Base-by-base conservation (phyloP, 2,888 invertebrate genomes). In the Troglohyphantes excavatus region DNA sequence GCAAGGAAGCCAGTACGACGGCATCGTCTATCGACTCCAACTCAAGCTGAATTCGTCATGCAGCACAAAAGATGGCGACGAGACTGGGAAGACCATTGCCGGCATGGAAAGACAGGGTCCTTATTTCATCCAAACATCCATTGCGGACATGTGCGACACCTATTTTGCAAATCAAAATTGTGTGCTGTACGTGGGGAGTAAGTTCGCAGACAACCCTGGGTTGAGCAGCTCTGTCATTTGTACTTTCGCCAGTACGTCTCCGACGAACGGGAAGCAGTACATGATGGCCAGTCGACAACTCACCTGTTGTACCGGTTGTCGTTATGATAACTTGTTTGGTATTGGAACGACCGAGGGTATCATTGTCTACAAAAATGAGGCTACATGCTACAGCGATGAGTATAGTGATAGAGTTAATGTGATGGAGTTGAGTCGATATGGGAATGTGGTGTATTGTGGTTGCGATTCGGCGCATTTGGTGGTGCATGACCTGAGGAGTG, bases 101-200 rank as follows among this genome's bases (percentile, higher is more conserved):
- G 53, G 53, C 19, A 13, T 29, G n/a, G 33, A 53, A 9, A 21
- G 33, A 6, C 13, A 53, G 3, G 81, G 81, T 7, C 81, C 81
- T 7, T 81, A 68, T 53, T 81, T 29, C 29, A 39, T 68, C 21
- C 2, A 6, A 29, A 27, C 68, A 29, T 21, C 27, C 13, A 23
- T 81, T 27, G 29, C 2, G 21, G 81, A 81, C n/a, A 33, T 81
- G 19, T 68, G 81, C 29, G 81, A 81, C 23, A 43, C 81, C n/a
- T n/a, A 9, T 7, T 81, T 29, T 27, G 39, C 21, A 9, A 26
- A 68, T 7, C 53, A 29, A 13, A 59, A 68, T 0, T 53, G 67
- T 53, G 81, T 81, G 0, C 33, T 81, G 2, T 81, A 81, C 68
- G 53, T 68, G 13, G 81, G 81, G 2, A 53, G 17, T 27, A 21